A percentile compares a stretch with the other conserved stretches of the same genome.
Evolutionary conservation across 2,113 vertebrate genomes (phyloP).

Genomic region (Butorides virescens): DNA sequence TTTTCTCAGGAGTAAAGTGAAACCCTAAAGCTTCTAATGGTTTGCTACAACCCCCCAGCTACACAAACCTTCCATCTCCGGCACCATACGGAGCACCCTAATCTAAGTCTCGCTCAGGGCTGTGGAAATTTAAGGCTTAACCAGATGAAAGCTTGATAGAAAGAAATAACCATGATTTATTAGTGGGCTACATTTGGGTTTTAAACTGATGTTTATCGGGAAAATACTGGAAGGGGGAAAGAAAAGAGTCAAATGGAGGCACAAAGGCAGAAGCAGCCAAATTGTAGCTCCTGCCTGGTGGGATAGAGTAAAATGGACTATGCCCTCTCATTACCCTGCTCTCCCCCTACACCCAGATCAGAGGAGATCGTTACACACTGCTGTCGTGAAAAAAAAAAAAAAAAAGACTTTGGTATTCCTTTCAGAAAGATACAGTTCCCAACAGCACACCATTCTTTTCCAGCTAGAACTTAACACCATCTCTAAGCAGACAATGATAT

Average conservation of each 20-base stretch:
- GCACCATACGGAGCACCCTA: neutral
- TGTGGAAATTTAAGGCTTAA: neutral
- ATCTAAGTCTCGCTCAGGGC: neutral
- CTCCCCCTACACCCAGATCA: neutral
- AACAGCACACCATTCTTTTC: neutral
- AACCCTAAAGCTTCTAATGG: neutral
- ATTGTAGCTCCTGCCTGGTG: neutral
- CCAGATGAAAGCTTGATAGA: neutral
- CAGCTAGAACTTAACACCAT: conserved; percentile 45
- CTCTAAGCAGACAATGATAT: conserved; percentile 50
- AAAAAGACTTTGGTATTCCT: neutral
- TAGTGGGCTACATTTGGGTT: neutral
- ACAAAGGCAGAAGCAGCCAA: neutral
- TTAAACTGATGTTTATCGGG: neutral
- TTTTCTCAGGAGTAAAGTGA: neutral
- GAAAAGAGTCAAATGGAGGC: neutral
- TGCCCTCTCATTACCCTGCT: neutral
- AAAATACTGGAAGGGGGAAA: neutral
- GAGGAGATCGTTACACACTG: neutral
- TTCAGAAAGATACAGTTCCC: neutral
- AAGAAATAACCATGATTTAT: neutral
- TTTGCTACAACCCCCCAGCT: neutral
- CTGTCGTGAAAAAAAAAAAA: neutral
- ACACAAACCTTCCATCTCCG: neutral
- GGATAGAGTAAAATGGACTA: neutral